Conservation (phyloP, 2,113 vertebrate genomes). For the Fulica atra region DNA sequence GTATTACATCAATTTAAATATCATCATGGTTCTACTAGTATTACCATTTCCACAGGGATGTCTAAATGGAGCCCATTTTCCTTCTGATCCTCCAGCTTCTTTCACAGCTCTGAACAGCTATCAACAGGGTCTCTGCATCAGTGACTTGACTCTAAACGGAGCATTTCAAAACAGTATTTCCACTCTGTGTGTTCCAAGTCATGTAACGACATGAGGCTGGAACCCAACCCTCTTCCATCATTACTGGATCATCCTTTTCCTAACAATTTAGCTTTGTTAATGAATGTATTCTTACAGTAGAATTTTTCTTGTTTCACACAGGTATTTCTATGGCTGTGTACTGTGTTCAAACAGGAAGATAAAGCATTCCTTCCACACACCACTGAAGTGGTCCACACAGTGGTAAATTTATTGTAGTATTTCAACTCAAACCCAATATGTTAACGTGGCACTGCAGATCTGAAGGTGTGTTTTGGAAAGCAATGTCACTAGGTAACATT, state of each 20-base stretch:
- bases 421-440: background rate
- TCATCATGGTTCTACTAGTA: background rate
- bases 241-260: background rate
- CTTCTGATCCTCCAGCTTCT: background rate
- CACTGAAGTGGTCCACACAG: fast-evolving
- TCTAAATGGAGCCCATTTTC: background rate
- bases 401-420: background rate
- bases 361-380: background rate
- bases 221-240: background rate
- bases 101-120: background rate
- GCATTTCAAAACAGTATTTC: background rate
- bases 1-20: background rate
- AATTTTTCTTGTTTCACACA: background rate
- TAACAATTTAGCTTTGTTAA: background rate
- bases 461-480: background rate
- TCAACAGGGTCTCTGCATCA: background rate
- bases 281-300: background rate
- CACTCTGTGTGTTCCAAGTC: background rate
- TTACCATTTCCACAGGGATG: background rate
- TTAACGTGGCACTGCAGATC: background rate
- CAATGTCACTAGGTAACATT: background rate
- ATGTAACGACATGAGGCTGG: background rate
- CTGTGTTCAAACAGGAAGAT: background rate
- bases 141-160: background rate
- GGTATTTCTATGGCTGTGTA: background rate